These are phyloP conservation scores for Drosophila peninsularis DNA, from an alignment of 2,888 invertebrate genomes.

Conservation along the genomic window DNA sequence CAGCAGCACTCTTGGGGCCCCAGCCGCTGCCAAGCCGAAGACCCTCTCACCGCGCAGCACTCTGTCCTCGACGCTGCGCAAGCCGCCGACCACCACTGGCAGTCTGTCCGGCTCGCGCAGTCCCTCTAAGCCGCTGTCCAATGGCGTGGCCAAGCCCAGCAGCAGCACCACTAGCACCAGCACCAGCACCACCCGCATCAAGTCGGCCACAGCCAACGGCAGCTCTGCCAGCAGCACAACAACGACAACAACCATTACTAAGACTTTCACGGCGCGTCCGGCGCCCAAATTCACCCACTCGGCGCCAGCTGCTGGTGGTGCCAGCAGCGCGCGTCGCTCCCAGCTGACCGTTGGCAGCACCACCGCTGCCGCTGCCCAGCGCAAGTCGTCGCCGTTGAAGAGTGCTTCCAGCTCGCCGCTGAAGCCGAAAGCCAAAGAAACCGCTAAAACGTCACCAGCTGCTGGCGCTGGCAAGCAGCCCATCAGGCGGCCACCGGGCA, in stretches of 20 bases:
- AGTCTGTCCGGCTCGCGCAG: slow-evolving; percentile 58
- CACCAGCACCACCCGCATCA: slow-evolving; percentile 47
- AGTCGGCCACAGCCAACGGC: slow-evolving; percentile 45
- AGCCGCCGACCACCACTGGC: slow-evolving; percentile 46
- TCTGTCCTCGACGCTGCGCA: slow-evolving; percentile 80
- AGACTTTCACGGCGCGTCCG: slow-evolving; percentile 81
- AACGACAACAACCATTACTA: slow-evolving; percentile 68
- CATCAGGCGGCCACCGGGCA: slow-evolving; percentile 50
- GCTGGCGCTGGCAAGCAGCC: slow-evolving; percentile 35
- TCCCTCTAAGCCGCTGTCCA: slow-evolving; percentile 66
- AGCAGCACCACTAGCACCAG: slow-evolving; percentile 13
- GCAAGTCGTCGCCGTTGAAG: slow-evolving; percentile 73
- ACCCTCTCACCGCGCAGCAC: slow-evolving; percentile 79
- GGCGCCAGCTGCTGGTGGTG: slow-evolving; percentile 27
- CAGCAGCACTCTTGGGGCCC: slow-evolving; percentile 22
- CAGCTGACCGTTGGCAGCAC: slow-evolving; percentile 33
- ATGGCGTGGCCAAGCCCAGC: slow-evolving; percentile 44
- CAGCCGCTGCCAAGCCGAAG: slow-evolving; percentile 67
- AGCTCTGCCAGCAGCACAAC: slow-evolving; percentile 27
- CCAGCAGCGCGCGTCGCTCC: slow-evolving; percentile 65
- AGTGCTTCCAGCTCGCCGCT: slow-evolving; percentile 51
- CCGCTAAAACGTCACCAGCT: slow-evolving; percentile 56
- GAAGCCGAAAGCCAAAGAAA: slow-evolving; percentile 76
- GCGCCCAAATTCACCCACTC: slow-evolving; percentile 77
- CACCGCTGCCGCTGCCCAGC: slow-evolving; percentile 48